phyloP scores from a whole-genome alignment of 2,113 vertebrate species.

The Centrocercus urophasianus region DNA sequence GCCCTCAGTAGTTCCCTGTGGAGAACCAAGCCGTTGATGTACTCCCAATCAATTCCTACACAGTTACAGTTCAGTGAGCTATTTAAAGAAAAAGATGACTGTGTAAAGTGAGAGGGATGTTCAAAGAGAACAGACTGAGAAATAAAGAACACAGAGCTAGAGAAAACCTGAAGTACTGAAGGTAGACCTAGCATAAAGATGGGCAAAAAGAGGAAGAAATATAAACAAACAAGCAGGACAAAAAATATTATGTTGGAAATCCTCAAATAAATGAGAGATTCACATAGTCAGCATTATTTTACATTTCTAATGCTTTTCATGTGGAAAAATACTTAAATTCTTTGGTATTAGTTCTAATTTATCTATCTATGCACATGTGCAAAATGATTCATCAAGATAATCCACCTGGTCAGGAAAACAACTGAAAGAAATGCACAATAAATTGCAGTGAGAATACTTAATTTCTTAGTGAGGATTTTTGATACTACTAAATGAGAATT shows the following conservation, averaged over 20 bases:
- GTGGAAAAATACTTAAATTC: background rate
- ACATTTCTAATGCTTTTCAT: background rate
- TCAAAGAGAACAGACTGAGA: background rate
- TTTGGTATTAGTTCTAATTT: background rate
- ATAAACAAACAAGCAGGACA: background rate
- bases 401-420: background rate
- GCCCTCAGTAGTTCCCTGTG: constrained; percentile 37
- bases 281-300: background rate
- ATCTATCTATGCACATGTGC: fast-evolving
- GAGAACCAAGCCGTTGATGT: constrained; percentile 53
- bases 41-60: constrained; percentile 69
- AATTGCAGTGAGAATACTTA: background rate
- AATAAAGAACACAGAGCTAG: background rate
- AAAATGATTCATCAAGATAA: background rate
- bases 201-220: background rate
- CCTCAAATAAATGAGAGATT: background rate
- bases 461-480: background rate
- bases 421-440: background rate
- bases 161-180: background rate
- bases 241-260: background rate
- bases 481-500: background rate
- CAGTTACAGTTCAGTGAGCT: constrained; percentile 61
- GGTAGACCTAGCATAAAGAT: background rate
- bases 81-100: constrained; percentile 27
- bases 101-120: background rate